Percentiles rank a stretch among this genome's conserved stretches.
Conservation (phyloP, 2,888 invertebrate genomes). For the Spialia ferax region DNA sequence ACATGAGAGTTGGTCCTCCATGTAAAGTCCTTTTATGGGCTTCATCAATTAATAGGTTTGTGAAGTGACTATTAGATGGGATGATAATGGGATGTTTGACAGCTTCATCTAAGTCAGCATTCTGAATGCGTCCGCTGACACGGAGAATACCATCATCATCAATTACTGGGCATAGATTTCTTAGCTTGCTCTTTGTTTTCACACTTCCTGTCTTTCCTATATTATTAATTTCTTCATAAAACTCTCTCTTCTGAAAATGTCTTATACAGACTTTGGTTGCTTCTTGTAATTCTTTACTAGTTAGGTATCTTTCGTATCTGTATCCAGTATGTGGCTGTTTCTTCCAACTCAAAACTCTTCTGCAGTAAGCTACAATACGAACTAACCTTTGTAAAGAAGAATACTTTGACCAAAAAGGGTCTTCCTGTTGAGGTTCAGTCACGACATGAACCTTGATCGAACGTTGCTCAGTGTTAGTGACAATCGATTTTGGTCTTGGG, state of each 20-base stretch:
- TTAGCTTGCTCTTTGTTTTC: background rate
- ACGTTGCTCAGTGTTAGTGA: background rate
- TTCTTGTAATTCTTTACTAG: background rate
- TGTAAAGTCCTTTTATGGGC: background rate
- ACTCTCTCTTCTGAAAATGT: background rate
- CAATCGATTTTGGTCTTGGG: background rate
- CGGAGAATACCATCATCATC: background rate
- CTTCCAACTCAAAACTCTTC: background rate
- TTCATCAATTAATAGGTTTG: background rate
- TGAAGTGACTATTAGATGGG: background rate
- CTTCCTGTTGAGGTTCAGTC: slow-evolving; percentile 1
- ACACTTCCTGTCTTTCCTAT: background rate
- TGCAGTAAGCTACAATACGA: background rate
- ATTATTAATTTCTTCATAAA: background rate
- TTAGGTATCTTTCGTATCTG: background rate
- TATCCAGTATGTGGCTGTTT: background rate
- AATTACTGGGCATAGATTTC: slow-evolving; percentile 1
- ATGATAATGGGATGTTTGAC: slow-evolving; percentile 1
- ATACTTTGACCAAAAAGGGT: background rate
- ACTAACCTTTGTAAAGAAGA: background rate
- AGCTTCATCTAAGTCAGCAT: background rate
- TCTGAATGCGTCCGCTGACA: background rate
- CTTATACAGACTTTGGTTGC: background rate
- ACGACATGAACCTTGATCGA: background rate
- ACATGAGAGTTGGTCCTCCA: background rate